Percentiles rank a stretch among this genome's conserved stretches.
Evolutionary conservation across 2,113 vertebrate species (phyloP).

Genomic region (Genyomyrus donnyi): DNA sequence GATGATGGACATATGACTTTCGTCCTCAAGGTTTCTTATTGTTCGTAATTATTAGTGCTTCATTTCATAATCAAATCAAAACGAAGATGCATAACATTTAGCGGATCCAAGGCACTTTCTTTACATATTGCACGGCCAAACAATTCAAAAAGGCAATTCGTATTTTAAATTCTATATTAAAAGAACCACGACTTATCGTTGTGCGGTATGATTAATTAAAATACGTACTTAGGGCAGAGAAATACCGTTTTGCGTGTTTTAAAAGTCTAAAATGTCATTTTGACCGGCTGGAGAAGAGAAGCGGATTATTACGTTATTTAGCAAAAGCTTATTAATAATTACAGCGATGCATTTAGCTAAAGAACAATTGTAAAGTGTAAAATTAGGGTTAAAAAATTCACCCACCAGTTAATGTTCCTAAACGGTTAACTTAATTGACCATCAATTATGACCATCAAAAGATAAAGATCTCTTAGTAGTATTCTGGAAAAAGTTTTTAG

Average conservation of each 20-base stretch:
- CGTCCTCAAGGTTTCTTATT: background rate
- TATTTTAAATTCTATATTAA: background rate
- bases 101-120: background rate
- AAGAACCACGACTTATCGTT: background rate
- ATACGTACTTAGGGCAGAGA: background rate
- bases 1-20: background rate
- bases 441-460: background rate
- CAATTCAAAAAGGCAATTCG: background rate
- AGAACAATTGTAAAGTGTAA: background rate
- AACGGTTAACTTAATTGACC: background rate
- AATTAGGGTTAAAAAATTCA: background rate
- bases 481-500: conserved; percentile 11
- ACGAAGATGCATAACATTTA: background rate
- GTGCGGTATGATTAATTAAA: background rate
- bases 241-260: background rate
- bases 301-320: background rate
- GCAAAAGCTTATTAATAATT: background rate
- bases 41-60: background rate
- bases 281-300: background rate
- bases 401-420: background rate
- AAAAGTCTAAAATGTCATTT: background rate
- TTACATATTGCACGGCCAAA: background rate
- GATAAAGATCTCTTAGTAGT: background rate
- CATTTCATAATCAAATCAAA: background rate
- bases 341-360: background rate